These are phyloP conservation scores for Patella depressa DNA, from an alignment of 2,888 invertebrate genomes.

Conservation along the genomic window DNA sequence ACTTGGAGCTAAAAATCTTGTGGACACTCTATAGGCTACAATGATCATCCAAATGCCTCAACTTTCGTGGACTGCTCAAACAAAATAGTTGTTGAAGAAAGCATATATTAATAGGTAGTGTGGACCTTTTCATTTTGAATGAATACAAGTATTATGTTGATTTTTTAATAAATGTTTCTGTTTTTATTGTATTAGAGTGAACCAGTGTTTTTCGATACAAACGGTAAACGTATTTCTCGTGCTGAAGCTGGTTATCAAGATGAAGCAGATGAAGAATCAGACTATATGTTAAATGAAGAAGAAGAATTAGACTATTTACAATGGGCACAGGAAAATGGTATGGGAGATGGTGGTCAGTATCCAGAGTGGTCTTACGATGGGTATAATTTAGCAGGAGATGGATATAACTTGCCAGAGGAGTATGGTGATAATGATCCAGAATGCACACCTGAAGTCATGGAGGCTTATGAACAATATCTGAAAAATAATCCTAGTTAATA, in stretches of 20 bases:
- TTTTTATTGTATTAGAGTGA: conserved; percentile 46
- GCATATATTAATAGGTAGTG: too few species aligned
- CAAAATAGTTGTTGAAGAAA: too few species aligned
- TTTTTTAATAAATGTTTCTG: too few species aligned
- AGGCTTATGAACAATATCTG: neutral
- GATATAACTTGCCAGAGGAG: neutral
- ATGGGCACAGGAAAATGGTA: conserved; percentile 48
- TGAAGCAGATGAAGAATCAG: conserved; percentile 44
- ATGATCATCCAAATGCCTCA: too few species aligned
- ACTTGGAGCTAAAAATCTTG: too few species aligned
- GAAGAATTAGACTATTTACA: conserved; percentile 50
- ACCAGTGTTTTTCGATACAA: conserved; percentile 57
- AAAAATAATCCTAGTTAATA: too few species aligned
- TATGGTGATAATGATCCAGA: neutral
- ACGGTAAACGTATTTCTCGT: conserved; percentile 54
- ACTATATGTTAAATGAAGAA: conserved; percentile 48
- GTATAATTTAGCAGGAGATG: neutral
- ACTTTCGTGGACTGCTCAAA: too few species aligned
- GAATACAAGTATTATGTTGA: too few species aligned
- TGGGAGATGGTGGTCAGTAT: neutral
- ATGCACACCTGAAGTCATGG: neutral
- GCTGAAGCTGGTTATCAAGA: conserved; percentile 53
- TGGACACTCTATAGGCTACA: too few species aligned
- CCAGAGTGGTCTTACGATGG: neutral
- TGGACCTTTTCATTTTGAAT: too few species aligned